These are phyloP conservation scores for Suncus etruscus DNA, from an alignment of 2,113 vertebrate species.

Conservation along the genomic window DNA sequence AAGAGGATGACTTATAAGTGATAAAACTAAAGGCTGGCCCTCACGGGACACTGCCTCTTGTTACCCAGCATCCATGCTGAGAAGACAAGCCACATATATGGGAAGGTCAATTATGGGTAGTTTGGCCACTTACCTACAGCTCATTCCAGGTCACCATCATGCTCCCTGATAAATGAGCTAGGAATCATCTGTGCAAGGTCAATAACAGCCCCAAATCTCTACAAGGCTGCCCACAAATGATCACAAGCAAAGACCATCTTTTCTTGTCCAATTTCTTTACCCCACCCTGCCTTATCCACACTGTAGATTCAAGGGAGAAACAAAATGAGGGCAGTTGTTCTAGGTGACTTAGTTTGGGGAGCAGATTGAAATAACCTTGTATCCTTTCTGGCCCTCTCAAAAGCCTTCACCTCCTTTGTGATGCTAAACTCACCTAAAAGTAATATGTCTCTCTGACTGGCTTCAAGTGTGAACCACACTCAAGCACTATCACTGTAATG, in stretches of 20 bases:
- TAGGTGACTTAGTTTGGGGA: background rate
- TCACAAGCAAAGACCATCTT: background rate
- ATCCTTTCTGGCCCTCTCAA: slow-evolving; percentile 38
- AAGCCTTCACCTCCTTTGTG: background rate
- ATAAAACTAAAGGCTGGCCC: slow-evolving; percentile 13
- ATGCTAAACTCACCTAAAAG: slow-evolving; percentile 1
- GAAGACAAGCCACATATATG: background rate
- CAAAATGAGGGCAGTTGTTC: slow-evolving; percentile 37
- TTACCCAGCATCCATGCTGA: background rate
- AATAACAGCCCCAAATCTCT: background rate
- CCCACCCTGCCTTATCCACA: background rate
- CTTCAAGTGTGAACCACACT: background rate
- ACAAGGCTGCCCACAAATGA: too few species aligned
- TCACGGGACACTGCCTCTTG: background rate
- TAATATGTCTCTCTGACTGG: background rate
- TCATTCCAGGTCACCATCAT: background rate
- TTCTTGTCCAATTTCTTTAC: background rate
- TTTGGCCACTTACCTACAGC: background rate
- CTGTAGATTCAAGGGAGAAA: background rate
- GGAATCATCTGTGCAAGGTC: background rate
- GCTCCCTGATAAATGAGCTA: background rate
- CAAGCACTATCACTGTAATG: background rate
- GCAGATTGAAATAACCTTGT: background rate
- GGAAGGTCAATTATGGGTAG: background rate
- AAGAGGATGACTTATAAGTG: background rate